A percentile compares a stretch with the other conserved stretches of the same genome.
phyloP scores from a whole-genome alignment of 2,797 vertebrate genomes.

The Diplodus puntazzo region DNA sequence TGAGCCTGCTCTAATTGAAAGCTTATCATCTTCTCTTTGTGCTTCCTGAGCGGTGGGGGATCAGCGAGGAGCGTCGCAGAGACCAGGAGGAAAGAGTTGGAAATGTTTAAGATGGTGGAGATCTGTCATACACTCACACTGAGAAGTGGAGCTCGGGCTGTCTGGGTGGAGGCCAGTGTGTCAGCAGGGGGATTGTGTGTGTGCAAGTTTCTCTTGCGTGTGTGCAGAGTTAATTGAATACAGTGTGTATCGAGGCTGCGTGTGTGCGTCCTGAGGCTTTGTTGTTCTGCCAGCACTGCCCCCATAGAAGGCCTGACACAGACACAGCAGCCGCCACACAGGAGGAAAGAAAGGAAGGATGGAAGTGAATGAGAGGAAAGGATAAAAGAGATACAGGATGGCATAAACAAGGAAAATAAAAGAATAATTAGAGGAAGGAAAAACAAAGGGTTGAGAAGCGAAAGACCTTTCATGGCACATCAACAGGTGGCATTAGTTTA shows the following conservation, averaged over 20 bases:
- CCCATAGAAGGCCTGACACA: slow-evolving; percentile 74
- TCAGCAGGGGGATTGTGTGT: slow-evolving; percentile 70
- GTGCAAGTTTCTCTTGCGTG: slow-evolving; percentile 70
- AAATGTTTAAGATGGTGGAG: slow-evolving; percentile 54
- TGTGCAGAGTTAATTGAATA: slow-evolving; percentile 80
- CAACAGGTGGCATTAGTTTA: slow-evolving; percentile 81
- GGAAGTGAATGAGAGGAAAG: slow-evolving; percentile 47
- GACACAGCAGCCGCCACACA: slow-evolving; percentile 61
- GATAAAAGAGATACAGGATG: slow-evolving; percentile 49
- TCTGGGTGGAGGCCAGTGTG: slow-evolving; percentile 67
- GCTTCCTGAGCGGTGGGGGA: slow-evolving; percentile 74
- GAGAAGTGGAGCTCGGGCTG: slow-evolving; percentile 62
- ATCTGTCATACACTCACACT: slow-evolving; percentile 68
- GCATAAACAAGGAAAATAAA: slow-evolving; percentile 53
- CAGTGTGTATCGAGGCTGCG: slow-evolving; percentile 77
- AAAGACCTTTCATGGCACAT: slow-evolving; percentile 68
- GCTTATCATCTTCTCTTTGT: slow-evolving; percentile 84
- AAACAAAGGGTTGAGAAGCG: slow-evolving; percentile 54
- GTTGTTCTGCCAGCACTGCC: slow-evolving; percentile 81
- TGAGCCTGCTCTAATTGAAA: slow-evolving; percentile 83
- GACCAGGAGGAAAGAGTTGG: slow-evolving; percentile 64
- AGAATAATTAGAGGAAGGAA: slow-evolving; percentile 44
- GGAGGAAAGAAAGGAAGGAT: slow-evolving; percentile 60
- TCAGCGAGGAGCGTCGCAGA: slow-evolving; percentile 33
- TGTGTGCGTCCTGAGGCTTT: slow-evolving; percentile 79